Conservation (phyloP, 1,140 invertebrate genomes). For the Ceratina australensis region DNA sequence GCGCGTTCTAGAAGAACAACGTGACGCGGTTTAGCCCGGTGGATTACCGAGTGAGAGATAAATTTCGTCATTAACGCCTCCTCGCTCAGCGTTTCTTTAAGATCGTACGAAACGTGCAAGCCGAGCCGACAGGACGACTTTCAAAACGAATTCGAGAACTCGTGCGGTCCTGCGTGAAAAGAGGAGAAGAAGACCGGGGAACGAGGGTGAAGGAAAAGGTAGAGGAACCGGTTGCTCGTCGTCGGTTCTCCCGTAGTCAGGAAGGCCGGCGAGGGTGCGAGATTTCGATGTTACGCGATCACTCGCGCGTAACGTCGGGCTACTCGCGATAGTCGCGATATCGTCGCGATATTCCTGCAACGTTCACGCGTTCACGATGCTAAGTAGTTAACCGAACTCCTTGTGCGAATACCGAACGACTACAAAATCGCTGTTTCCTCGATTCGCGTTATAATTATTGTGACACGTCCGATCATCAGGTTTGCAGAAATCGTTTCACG, state of each 20-base stretch:
- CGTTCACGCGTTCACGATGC: conserved; percentile 42
- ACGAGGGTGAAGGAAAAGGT: conserved; percentile 28
- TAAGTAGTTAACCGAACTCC: conserved; percentile 57
- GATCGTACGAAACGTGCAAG: conserved; percentile 1
- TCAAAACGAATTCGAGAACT: conserved; percentile 13
- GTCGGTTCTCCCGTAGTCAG: conserved; percentile 50
- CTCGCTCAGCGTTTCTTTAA: conserved; percentile 2
- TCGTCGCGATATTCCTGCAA: conserved; percentile 50
- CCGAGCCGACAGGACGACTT: not conserved
- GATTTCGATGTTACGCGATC: conserved; percentile 56
- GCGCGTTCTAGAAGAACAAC: not conserved
- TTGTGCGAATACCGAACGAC: conserved; percentile 11
- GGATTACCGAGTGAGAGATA: conserved; percentile 23
- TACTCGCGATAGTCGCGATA: conserved; percentile 30
- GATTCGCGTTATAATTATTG: conserved; percentile 29
- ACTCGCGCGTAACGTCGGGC: conserved; percentile 28
- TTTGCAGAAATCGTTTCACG: conserved; percentile 27
- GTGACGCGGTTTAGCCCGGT: conserved; percentile 23
- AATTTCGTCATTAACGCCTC: conserved; percentile 33
- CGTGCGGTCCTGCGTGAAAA: conserved; percentile 16
- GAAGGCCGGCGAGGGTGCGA: conserved; percentile 62
- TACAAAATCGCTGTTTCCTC: not conserved
- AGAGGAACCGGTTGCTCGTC: conserved; percentile 57
- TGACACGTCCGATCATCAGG: not conserved
- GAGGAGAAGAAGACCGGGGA: conserved; percentile 15